Conservation (phyloP, 2,113 vertebrate genomes). For the Zootoca vivipara region DNA sequence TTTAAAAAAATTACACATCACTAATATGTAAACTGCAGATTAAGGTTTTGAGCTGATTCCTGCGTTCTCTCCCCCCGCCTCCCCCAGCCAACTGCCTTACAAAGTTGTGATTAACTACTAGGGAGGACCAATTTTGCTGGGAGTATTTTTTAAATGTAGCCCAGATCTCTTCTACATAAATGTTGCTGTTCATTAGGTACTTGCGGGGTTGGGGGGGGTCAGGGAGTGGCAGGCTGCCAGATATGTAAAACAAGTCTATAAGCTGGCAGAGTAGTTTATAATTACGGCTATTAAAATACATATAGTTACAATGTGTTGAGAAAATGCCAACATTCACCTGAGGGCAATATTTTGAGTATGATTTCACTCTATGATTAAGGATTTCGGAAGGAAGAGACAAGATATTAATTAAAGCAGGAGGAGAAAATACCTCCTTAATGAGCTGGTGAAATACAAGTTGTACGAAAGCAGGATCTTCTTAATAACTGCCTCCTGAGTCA, state of each 20-base stretch:
- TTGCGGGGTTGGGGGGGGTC: slow-evolving; percentile 14
- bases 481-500: slow-evolving; percentile 56
- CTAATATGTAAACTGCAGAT: slow-evolving; percentile 71
- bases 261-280: slow-evolving; percentile 79
- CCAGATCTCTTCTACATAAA: slow-evolving; percentile 64
- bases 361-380: slow-evolving; percentile 77
- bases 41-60: slow-evolving; percentile 72
- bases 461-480: slow-evolving; percentile 67
- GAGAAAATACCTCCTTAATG: slow-evolving; percentile 76
- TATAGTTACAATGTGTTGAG: slow-evolving; percentile 70
- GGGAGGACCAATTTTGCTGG: slow-evolving; percentile 66
- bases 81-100: slow-evolving; percentile 55
- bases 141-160: slow-evolving; percentile 72
- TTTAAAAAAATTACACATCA: slow-evolving; percentile 33
- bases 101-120: slow-evolving; percentile 74
- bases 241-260: slow-evolving; percentile 78
- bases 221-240: slow-evolving; percentile 72
- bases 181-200: slow-evolving; percentile 78
- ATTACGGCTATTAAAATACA: slow-evolving; percentile 81
- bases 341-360: slow-evolving; percentile 73
- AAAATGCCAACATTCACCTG: slow-evolving; percentile 68
- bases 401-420: slow-evolving; percentile 78
- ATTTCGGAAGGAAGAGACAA: slow-evolving; percentile 75
- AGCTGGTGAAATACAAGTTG: slow-evolving; percentile 76
- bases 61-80: slow-evolving; percentile 57